Evolutionary conservation across 2,113 vertebrate genomes (phyloP).

Genomic region (Peromyscus maniculatus): DNA sequence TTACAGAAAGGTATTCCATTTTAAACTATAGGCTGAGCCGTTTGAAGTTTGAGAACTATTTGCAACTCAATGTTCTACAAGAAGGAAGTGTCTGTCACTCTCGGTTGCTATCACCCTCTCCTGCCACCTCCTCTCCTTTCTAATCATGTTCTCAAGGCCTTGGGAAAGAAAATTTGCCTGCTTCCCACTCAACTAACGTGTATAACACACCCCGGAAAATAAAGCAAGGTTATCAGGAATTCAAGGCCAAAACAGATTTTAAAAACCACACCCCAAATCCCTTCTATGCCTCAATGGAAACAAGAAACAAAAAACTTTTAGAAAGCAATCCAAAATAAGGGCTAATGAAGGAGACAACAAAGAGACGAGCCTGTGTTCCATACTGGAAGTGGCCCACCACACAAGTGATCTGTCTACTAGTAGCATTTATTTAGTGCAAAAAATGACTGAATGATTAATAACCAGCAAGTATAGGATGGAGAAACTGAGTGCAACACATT

Average conservation of each 20-base stretch:
- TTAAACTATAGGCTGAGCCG: background rate
- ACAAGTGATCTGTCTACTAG: background rate
- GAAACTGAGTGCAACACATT: background rate
- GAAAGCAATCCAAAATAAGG: background rate
- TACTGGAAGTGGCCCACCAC: background rate
- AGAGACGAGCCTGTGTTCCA: background rate
- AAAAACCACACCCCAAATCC: background rate
- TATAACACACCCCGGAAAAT: background rate
- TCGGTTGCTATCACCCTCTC: background rate
- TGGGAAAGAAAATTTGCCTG: background rate
- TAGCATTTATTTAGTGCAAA: background rate
- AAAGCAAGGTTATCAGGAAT: background rate
- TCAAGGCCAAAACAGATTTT: background rate
- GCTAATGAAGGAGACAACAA: background rate
- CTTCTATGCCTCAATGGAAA: background rate
- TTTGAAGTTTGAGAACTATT: background rate
- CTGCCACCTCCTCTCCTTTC: background rate
- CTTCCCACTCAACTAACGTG: background rate
- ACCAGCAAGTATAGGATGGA: background rate
- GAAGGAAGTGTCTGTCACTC: conserved; percentile 3
- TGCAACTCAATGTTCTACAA: background rate
- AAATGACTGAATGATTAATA: background rate
- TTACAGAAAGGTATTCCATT: background rate
- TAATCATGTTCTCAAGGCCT: background rate
- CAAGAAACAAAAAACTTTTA: background rate